phyloP scores from a whole-genome alignment of 2,113 vertebrate genomes.

The Callorhinus ursinus region DNA sequence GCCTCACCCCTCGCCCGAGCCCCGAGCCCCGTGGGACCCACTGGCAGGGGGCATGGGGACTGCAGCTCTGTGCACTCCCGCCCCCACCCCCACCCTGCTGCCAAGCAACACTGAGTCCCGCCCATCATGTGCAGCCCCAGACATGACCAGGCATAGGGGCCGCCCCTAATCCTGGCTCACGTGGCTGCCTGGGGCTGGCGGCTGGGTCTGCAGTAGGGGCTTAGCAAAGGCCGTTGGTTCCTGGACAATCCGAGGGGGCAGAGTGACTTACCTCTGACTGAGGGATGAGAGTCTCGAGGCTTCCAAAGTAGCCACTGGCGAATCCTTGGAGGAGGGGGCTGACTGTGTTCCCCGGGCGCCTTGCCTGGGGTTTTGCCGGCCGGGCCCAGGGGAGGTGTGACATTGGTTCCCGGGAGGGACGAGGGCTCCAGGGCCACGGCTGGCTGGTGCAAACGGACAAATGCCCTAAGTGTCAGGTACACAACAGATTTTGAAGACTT shows the following conservation, averaged over 20 bases:
- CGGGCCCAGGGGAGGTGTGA: background rate
- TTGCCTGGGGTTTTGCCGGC: too few species aligned
- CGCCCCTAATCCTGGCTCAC: constrained; percentile 19
- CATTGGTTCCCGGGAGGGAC: background rate
- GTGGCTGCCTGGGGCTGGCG: background rate
- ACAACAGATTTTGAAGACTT: fast-evolving
- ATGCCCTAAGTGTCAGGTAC: fast-evolving
- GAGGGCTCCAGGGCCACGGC: fast-evolving
- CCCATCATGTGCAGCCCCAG: constrained; percentile 47
- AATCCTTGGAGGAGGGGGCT: background rate
- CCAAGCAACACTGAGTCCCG: background rate
- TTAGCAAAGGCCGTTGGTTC: fast-evolving
- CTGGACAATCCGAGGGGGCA: background rate
- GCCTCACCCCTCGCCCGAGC: background rate
- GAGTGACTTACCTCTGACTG: background rate
- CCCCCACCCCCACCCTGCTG: background rate
- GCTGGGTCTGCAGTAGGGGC: background rate
- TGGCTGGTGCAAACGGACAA: fast-evolving
- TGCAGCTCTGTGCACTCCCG: fast-evolving
- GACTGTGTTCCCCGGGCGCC: fast-evolving
- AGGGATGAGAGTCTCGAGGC: background rate
- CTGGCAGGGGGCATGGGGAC: background rate
- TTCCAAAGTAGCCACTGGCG: background rate
- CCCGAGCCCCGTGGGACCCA: background rate
- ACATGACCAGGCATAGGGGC: constrained; percentile 71